Conservation (phyloP, 2,113 vertebrate genomes). For the Notothenia coriiceps region DNA sequence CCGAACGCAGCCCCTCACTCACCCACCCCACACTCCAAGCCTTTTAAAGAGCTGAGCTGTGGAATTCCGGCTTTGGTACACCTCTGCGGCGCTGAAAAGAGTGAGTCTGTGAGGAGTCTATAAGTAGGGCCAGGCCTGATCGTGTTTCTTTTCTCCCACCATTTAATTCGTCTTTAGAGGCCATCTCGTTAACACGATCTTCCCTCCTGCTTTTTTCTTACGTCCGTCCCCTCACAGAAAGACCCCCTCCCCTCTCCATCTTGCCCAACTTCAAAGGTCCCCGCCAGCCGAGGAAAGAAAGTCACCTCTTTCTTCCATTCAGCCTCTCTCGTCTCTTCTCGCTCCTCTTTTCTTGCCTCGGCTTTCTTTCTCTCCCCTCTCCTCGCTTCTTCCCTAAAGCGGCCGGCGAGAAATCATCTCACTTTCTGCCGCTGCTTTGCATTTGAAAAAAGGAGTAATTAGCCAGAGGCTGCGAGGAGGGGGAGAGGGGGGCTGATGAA, state of each 20-base stretch:
- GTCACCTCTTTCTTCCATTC: conserved; percentile 84
- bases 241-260: conserved; percentile 53
- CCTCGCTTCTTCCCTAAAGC: conserved; percentile 67
- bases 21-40: conserved; percentile 77
- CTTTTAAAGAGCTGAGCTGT: conserved; percentile 81
- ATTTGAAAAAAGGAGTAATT: conserved; percentile 87
- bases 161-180: conserved; percentile 88
- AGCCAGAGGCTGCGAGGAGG: conserved; percentile 73
- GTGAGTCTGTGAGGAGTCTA: conserved; percentile 82
- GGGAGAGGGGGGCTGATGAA: conserved; percentile 19
- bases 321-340: conserved; percentile 61
- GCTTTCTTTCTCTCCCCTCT: conserved; percentile 69
- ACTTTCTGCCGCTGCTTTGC: conserved; percentile 85
- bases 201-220: conserved; percentile 75
- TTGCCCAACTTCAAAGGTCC: conserved; percentile 82
- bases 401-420: conserved; percentile 85
- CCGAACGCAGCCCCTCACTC: conserved; percentile 60
- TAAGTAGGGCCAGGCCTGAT: conserved; percentile 84
- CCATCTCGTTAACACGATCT: conserved; percentile 88
- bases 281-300: conserved; percentile 80
- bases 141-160: conserved; percentile 85
- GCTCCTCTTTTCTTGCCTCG: conserved; percentile 65
- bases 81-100: conserved; percentile 80
- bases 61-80: conserved; percentile 85
- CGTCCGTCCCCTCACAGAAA: conserved; percentile 52